Evolutionary conservation across 2,888 invertebrate genomes (phyloP).

Genomic region (Hetaerina titia): DNA sequence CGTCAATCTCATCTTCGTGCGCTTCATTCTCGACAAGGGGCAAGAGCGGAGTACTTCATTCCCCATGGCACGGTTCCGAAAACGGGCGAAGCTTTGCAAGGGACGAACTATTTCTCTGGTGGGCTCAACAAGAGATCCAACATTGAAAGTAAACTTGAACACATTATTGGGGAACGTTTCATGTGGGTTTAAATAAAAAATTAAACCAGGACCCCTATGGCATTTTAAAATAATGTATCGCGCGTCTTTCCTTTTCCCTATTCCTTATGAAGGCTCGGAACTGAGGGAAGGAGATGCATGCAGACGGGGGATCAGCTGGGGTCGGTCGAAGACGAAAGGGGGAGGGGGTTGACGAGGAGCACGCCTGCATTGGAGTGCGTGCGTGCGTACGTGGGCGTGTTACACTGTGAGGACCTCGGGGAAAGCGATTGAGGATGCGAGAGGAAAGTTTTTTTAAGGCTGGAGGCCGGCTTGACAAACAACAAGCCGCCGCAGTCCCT

Average conservation of each 20-base stretch:
- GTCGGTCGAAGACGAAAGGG: background rate
- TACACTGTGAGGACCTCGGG: background rate
- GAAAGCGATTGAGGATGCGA: constrained; percentile 30
- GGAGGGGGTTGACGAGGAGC: background rate
- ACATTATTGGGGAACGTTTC: too few species aligned
- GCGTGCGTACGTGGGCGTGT: background rate
- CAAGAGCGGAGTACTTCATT: too few species aligned
- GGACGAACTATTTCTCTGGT: too few species aligned
- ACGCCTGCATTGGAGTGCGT: background rate
- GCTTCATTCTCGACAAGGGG: too few species aligned
- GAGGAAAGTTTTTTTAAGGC: constrained; percentile 33
- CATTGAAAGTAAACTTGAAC: too few species aligned
- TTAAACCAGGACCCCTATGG: too few species aligned
- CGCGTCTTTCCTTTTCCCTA: background rate
- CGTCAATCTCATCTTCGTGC: too few species aligned
- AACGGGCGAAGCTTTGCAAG: too few species aligned
- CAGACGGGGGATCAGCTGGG: background rate
- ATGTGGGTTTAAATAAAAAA: too few species aligned
- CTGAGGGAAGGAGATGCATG: background rate
- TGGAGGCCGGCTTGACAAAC: constrained; percentile 63
- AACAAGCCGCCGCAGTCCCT: constrained; percentile 56
- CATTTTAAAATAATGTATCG: background rate
- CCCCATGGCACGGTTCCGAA: too few species aligned
- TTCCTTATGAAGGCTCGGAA: background rate
- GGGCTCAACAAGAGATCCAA: too few species aligned